Base-by-base conservation (phyloP, 2,113 vertebrate species). In the Cyanoderma ruficeps region DNA sequence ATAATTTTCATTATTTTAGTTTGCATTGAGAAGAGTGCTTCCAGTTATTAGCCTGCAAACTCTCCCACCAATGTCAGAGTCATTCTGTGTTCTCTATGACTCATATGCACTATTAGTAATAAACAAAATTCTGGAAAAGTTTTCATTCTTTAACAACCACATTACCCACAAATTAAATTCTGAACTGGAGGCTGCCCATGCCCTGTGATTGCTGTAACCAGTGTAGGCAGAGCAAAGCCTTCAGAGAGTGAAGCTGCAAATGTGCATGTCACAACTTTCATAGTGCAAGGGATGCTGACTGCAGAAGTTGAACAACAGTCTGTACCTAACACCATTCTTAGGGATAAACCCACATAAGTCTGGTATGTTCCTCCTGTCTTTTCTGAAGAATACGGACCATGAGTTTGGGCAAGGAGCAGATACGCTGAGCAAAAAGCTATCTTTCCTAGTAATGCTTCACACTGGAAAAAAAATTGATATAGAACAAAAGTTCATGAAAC, bases 211-310 rank as follows among this genome's bases (percentile, higher is more conserved):
- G 31, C 60, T 90, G 49, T 9, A 72, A 61, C 50, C 42, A 46
- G 12, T 27, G 57, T 1, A 52, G 35, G 30, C 46, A 65, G 68
- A 15, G 15, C 60, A 83, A 77, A 89, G 53, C 33, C 33, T 67
- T 67, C 60, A 41, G 41, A 37, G 27, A 75, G 55, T 9, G 7
- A 37, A 79, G 61, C 17, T 49, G 80, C 53, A 35, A 31, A 20
- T 0, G 0, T 1, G 1, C 2, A 0, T 22, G 44, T 33, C 72
- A 39, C 46, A 44, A 14, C 35, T 77, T 56, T 1, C 5, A 2
- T 0, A 44, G 39, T 4, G 0, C 12, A 56, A 72, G 3, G 55
- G 35, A 52, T 11, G 6, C 41, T 25, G 16, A 56, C 17, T 41
- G 49, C 49, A 82, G 37, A 86, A 83, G 18, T 27, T 2, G 27